Percentiles rank a stretch among this genome's conserved stretches.
phyloP scores from a whole-genome alignment of 2,888 invertebrate species.

The Euzetes globulus region DNA sequence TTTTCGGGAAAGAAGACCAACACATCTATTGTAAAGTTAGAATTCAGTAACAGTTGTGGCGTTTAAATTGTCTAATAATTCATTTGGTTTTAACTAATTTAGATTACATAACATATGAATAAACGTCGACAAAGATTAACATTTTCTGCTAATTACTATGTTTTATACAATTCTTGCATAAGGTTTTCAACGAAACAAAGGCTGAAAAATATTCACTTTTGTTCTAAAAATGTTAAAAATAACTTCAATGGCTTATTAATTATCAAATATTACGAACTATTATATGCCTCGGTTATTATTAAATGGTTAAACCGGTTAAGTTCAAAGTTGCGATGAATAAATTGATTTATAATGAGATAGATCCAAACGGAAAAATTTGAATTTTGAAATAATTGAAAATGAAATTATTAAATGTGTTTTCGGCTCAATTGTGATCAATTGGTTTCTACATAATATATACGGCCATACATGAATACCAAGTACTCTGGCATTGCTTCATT shows the following conservation, averaged over 20 bases:
- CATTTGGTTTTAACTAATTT: background rate
- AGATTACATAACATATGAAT: background rate
- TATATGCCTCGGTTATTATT: background rate
- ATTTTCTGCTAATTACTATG: background rate
- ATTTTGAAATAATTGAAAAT: too few species aligned
- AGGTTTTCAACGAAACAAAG: background rate
- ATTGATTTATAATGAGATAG: background rate
- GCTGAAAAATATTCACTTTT: background rate
- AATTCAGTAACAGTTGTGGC: background rate
- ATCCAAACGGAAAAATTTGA: background rate
- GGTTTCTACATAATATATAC: constrained; percentile 5
- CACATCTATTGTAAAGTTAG: background rate
- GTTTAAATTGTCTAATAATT: background rate
- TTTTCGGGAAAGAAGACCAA: too few species aligned
- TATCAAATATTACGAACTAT: background rate
- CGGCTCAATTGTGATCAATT: constrained; percentile 7
- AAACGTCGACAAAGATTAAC: background rate
- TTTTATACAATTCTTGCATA: background rate
- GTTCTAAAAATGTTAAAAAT: background rate
- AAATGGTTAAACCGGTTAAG: background rate
- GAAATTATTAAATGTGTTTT: background rate
- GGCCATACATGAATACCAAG: background rate
- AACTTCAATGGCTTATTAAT: background rate
- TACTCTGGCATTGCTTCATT: background rate
- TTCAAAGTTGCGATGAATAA: background rate